These are phyloP conservation scores for Hesperia comma DNA, from an alignment of 2,888 invertebrate species.

Conservation along the genomic window DNA sequence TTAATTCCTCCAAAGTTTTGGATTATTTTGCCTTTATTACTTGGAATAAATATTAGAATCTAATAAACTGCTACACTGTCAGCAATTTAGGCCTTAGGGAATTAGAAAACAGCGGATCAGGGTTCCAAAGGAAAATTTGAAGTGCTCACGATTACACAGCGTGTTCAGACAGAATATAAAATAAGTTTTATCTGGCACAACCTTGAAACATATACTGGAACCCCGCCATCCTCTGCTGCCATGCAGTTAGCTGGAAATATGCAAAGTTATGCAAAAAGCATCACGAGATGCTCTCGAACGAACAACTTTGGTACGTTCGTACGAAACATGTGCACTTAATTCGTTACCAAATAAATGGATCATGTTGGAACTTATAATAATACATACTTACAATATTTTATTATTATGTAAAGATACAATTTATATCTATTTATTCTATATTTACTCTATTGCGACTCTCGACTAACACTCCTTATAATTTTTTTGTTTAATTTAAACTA, in stretches of 20 bases:
- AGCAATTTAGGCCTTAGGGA: neutral
- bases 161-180: slow-evolving; percentile 3
- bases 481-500: too few relatives aligned
- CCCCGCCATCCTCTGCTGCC: slow-evolving; percentile 35
- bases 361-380: neutral
- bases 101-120: neutral
- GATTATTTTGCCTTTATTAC: too few relatives aligned
- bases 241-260: slow-evolving; percentile 66
- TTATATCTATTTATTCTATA: too few relatives aligned
- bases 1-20: too few relatives aligned
- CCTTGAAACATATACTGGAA: slow-evolving; percentile 30
- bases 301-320: slow-evolving; percentile 61
- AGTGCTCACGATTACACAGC: slow-evolving; percentile 8
- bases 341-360: slow-evolving; percentile 54
- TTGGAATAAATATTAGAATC: too few relatives aligned
- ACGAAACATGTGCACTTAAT: slow-evolving; percentile 63
- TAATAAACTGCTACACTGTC: neutral
- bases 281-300: slow-evolving; percentile 57
- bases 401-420: too few relatives aligned
- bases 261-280: slow-evolving; percentile 76
- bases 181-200: slow-evolving; percentile 19
- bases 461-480: too few relatives aligned
- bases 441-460: too few relatives aligned
- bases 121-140: neutral
- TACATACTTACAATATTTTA: too few relatives aligned